Evolutionary conservation across 2,888 invertebrate genomes (phyloP), one percentile per base, ranked within the genome.

Genomic region (Agrotis exclamationis): DNA sequence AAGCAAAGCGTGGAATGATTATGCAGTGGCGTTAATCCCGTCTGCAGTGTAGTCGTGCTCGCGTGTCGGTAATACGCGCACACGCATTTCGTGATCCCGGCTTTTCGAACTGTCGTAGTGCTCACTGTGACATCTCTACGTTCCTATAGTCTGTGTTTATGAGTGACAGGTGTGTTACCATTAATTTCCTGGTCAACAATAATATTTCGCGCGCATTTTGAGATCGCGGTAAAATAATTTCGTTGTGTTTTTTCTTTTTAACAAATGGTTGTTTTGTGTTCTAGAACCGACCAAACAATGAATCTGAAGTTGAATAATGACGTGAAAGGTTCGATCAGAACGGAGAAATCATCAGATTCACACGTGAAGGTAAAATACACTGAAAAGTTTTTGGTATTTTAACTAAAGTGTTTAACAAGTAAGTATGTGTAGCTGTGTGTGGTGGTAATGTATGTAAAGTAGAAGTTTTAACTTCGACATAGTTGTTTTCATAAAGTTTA

Each of bases 271-370:
- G 77, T 70, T 76, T 70, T 84, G 70, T 79, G 62, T 86, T 87
- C 86, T 90, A 89, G 88, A 81, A 89, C 81, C 85, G 82, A 86
- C 80, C 84, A 86, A 83, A 87, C 84, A 81, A 95, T 95, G 95
- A 95, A 95, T 89, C 84, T 96, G 74, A 96, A 95, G 85, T 85
- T 95, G 76, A 95, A 93, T 85, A 95, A 95, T 87, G 93, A 95
- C 70, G 86, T 91, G 57, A 92, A 93, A 84, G 90, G 88, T 80
- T 89, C 93, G 22, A 87, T 87, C 68, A 85, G 84, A 72, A 83
- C 88, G 82, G 84, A 91, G 67, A 92, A 92, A 64, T 88, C 90
- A 51, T 86, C 89, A 67, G 90, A 92, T 59, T 93, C 93, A 45
- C 85, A 92, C 76, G 89, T 95, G 50, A 95, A 95, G 94, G 95